Percentiles rank a stretch among this genome's conserved stretches.
These are phyloP conservation scores for Chrysochloris asiatica DNA, from an alignment of 2,113 vertebrate species.

Conservation along the genomic window DNA sequence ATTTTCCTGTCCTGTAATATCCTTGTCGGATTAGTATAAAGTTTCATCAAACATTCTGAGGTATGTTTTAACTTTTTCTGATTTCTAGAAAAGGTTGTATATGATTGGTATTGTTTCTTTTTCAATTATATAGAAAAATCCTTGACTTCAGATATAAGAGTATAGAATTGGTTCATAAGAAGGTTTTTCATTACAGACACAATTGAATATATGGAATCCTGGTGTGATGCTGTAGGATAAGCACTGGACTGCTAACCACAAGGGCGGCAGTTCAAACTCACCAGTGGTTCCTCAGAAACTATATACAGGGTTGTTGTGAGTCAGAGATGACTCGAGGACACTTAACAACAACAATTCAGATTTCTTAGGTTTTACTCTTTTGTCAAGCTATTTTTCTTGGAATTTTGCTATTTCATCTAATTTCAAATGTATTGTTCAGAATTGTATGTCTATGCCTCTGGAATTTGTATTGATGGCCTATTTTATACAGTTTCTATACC, in stretches of 20 bases:
- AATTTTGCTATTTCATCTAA: slow-evolving; percentile 16
- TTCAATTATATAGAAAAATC: background rate
- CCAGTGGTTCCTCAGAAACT: no score
- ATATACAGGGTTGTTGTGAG: no score
- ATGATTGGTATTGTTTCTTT: background rate
- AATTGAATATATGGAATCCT: background rate
- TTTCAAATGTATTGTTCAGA: slow-evolving; percentile 1
- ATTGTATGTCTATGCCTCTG: background rate
- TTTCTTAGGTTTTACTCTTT: background rate
- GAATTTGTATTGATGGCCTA: background rate
- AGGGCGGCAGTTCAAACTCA: no score
- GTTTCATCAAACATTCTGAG: background rate
- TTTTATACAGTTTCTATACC: background rate
- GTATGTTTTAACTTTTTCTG: background rate
- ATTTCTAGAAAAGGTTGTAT: background rate
- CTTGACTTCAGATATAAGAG: background rate
- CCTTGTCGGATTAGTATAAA: slow-evolving; percentile 6
- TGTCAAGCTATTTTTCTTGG: background rate
- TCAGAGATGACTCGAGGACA: no score
- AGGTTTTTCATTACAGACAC: background rate
- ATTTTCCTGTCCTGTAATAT: background rate
- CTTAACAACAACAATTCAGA: no score
- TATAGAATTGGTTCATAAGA: no score
- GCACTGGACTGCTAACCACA: no score
- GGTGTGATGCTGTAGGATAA: no score